Base-by-base conservation (phyloP, 2,888 invertebrate species). In the Hoplodrina blanda region DNA sequence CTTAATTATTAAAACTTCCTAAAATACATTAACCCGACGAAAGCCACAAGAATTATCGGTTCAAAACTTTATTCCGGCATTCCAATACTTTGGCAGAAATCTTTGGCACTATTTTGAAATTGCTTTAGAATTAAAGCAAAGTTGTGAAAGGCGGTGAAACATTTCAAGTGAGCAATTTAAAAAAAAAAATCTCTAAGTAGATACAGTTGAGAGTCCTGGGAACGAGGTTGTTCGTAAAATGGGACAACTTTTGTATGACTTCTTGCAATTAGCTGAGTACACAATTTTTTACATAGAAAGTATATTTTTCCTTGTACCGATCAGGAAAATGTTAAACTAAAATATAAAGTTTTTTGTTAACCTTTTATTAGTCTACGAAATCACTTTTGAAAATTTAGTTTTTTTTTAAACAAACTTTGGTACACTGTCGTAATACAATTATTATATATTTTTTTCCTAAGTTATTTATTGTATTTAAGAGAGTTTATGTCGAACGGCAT, bases 251-350 rank as follows among this genome's bases (percentile, higher is more conserved):
- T 83, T 74, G 41, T 78, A 70, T 57, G 73, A 67, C 56, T 76
- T 81, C 63, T 62, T 60, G 72, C 69, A 83, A 82, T 83, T 83
- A 79, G 64, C 65, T 68, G 54, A 69, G 72, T 79, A 69, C 53
- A 71, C 30, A 44, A 49, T 62, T 62, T 52, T 67, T 52, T 66
- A n/a, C 20, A 15, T 46, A 55, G 7, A 30, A 60, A 62, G 46
- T 41, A n/a, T 46, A 56, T 56, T 56, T 53, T 54, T 54, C 5
- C 20, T 4, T 13, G n/a, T 33, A 56, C 33, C 0, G 5, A n/a
- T 41, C 41, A 41, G n/a, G 41, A 49, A 66, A 53, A 53, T 1
- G 4, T 2, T 10, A 49, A 74, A 72, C 33, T 60, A 44, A 49
- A 70, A 60, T 41, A 52, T 8, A 5, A 63, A 41, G 19, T 37